phyloP scores from a whole-genome alignment of 2,888 invertebrate species.

The Pecten maximus region DNA sequence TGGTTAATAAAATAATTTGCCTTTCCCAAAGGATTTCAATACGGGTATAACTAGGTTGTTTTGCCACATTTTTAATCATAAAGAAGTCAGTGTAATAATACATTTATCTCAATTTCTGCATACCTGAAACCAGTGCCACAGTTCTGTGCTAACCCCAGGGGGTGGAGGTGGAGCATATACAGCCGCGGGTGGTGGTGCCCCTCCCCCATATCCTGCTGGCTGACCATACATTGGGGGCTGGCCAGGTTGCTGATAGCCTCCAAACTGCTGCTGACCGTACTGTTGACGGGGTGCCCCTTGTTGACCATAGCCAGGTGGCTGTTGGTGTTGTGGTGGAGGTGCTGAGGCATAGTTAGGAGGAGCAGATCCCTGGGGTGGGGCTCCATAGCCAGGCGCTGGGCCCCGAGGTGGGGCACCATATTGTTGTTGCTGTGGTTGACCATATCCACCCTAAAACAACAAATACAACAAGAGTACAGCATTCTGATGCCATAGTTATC shows the following conservation, averaged over 20 bases:
- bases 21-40: too few species aligned
- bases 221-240: conserved; percentile 52
- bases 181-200: conserved; percentile 55
- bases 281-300: conserved; percentile 51
- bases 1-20: too few species aligned
- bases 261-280: conserved; percentile 58
- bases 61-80: too few species aligned
- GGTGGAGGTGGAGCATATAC: conserved; percentile 68
- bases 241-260: conserved; percentile 57
- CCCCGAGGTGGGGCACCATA: not conserved
- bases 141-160: conserved; percentile 76
- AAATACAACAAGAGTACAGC: too few species aligned
- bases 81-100: not conserved
- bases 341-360: conserved; percentile 27
- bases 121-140: conserved; percentile 82
- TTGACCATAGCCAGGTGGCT: conserved; percentile 62
- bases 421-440: not conserved
- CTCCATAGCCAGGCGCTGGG: not conserved
- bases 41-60: too few species aligned
- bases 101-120: not conserved
- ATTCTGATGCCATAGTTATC: too few species aligned
- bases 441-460: conserved; percentile 6
- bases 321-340: conserved; percentile 43
- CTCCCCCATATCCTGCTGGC: conserved; percentile 65
- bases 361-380: conserved; percentile 16